Evolutionary conservation across 2,797 vertebrate species (phyloP), one percentile per base, ranked within the genome.

Genomic region (Loriculus beryllinus): DNA sequence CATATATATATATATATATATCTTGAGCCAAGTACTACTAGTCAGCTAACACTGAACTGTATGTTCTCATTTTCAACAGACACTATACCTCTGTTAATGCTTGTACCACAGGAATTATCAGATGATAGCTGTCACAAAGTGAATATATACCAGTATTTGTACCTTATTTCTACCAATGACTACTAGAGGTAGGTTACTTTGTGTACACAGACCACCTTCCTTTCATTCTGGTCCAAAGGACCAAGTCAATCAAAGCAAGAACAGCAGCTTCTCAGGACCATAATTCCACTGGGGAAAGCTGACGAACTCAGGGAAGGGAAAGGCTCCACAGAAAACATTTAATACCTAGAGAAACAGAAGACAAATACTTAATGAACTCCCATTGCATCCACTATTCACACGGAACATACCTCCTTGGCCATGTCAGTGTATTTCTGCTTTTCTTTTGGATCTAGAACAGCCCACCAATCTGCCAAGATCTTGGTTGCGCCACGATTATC

Each of bases 381-480:
- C 18, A 45, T 64, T 23, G 67, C 31, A 49, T 26, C 35, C 57
- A 75, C 29, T 45, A 35, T 10, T 76, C 54, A 47, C 29, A 54
- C 7, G 63, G 65, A 71, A 91, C 91, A 37, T 97, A 99, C 99
- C 99, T 99, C 99, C 98, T 99, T 99, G 94, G 99, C 99, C 99
- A 99, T 99, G 97, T 99, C 99, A 40, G 99, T 99, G 96, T 99
- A 99, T 95, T 99, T 99, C 97, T 99, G 99, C 96, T 99, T 99
- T 97, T 99, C 99, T 93, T 98, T 99, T 94, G 99, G 99, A 91
- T 99, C 99, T 90, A 99, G 98, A 97, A 99, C 98, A 35, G 99
- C 99, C 99, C 99, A 99, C 99, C 99, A 99, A 96, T 99, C 99
- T 13, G 99, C 99, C 97, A 99, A 97, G 96, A 99, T 99, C 97